Base-by-base conservation (phyloP, 1,140 invertebrate species). In the Helicoverpa armigera region DNA sequence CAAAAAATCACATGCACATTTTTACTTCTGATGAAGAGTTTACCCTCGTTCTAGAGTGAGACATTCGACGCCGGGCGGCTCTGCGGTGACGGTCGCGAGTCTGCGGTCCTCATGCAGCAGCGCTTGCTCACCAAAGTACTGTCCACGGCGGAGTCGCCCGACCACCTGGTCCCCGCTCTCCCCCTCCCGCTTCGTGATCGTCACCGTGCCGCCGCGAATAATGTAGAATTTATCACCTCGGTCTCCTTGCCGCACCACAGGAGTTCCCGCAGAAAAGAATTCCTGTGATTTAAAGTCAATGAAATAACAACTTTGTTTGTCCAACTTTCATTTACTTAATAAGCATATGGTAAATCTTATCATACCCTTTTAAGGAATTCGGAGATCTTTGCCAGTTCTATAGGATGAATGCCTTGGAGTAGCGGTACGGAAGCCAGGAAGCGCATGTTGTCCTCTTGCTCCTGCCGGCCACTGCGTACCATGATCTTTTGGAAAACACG, bases 191-290 rank as follows among this genome's bases (percentile, higher is more conserved):
- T 97, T 97, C 1, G 96, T 97, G 73, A 98, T 96, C 73, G 97
- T 96, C 31, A 99, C 98, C 82, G 97, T 97, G 13, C 99, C 99
- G 18, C 98, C 97, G 79, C 98, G 97, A 80, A 99, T 99, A 79
- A 99, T 99, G 90, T 98, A 99, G 94, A 99, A 99, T 85, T 98
- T 99, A 91, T 99, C 98, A 3, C 99, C 98, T 78, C 96, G 96
- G 65, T 99, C 98, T 0, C 98, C 99, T 95, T 99, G 98, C 10
- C 98, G 95, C n/a, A 99, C 97, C 80, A 99, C 98, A 84, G 97
- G 97, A 1, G 98, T 97, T 10, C 97, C 98, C 23, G 97, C 96
- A 67, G 97, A 96, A 92, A 98, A 99, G 88, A 98, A 98, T 89
- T 98, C 97, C 96, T 98, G 77, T 53, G 51, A 79, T 31, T 61